Base-by-base conservation (phyloP, 1,140 invertebrate genomes). In the Drosophila nigrodunni region DNA sequence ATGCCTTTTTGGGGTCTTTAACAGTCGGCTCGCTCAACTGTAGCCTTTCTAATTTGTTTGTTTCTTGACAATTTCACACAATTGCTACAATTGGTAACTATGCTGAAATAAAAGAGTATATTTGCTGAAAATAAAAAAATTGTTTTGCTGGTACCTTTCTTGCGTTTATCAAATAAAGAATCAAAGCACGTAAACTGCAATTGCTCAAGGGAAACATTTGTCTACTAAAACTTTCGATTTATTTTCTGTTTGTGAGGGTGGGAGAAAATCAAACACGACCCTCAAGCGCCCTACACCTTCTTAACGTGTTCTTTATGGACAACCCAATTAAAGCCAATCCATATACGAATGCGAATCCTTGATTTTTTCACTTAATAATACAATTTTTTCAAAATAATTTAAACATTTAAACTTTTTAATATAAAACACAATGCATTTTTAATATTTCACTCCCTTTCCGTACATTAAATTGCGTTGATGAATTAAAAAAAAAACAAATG, bases 131-230 rank as follows among this genome's bases (percentile, higher is more conserved):
- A 54, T 7, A 54, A 35, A 52, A 54, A 15, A 9, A n/a, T 35
- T 35, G 9, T 34, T 54, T 35, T 13, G 30, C 7, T 37, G 34
- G 25, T 5, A 13, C 41, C 1, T 13, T 43, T 43, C n/a, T 65
- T 43, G 11, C 44, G 13, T 43, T 21, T 39, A 44, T 59, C 30
- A 57, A 76, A 66, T 76, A 69, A 39, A 75, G 7, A 79, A 59
- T 59, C 59, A 72, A 39, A 50, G 47, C 77, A 80, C 74, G 77
- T 80, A 74, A 15, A 37, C 43, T 43, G 9, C 11, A 39, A 52
- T 50, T n/a, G 34, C 77, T 54, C 70, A 18, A 35, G 77, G 77
- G 77, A 77, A 74, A 49, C 77, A 80, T 80, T 80, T 77, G 70
- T 77, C 70, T 70, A 39, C 18, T 30, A 4, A 30, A 30, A 30